These are phyloP conservation scores for Metopolophium dirhodum DNA, from an alignment of 1,140 invertebrate genomes.

Conservation along the genomic window DNA sequence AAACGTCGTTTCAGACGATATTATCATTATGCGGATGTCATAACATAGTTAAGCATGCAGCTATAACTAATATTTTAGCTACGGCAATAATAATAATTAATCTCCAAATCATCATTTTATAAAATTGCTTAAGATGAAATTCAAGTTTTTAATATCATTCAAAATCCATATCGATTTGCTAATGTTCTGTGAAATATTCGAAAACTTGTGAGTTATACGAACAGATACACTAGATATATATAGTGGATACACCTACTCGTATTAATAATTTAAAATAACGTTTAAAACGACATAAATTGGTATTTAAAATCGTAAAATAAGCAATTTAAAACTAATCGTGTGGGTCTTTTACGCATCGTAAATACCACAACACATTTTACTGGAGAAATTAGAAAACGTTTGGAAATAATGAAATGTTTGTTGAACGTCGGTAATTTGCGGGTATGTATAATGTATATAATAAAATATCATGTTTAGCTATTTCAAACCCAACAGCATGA, in stretches of 20 bases:
- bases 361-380: background rate
- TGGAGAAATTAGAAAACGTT: background rate
- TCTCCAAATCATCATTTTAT: background rate
- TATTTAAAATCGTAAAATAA: background rate
- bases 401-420: background rate
- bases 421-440: background rate
- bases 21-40: background rate
- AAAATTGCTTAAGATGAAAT: background rate
- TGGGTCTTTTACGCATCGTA: background rate
- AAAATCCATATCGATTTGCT: background rate
- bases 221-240: background rate
- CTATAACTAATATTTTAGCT: background rate
- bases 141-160: background rate
- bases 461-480: background rate
- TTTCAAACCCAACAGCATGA: background rate
- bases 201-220: background rate
- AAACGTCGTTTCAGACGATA: background rate
- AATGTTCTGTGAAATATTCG: background rate
- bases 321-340: background rate
- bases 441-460: background rate
- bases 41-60: background rate
- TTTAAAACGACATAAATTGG: background rate
- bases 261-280: background rate
- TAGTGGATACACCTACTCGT: background rate
- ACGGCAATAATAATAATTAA: background rate